These are phyloP conservation scores for Pogonus chalceus DNA, from an alignment of 1,140 invertebrate genomes.

Conservation along the genomic window DNA sequence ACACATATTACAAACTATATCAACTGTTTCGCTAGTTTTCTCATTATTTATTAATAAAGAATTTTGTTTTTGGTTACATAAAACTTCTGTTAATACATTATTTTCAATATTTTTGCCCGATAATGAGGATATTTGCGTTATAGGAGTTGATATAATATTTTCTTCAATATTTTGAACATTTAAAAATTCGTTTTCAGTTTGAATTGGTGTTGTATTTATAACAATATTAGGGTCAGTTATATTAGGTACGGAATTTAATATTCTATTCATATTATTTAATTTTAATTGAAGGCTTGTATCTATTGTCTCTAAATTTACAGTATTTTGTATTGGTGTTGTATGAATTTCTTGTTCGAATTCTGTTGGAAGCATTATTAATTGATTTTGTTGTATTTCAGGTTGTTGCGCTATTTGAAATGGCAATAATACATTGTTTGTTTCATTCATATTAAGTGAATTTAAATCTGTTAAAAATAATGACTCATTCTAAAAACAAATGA, in stretches of 20 bases:
- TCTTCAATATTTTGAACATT: background rate
- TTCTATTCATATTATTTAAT: background rate
- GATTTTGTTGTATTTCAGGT: background rate
- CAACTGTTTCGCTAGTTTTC: background rate
- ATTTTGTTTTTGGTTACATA: background rate
- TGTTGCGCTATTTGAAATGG: background rate
- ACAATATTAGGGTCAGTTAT: background rate
- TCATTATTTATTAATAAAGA: background rate
- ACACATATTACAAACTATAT: background rate
- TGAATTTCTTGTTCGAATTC: background rate
- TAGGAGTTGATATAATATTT: no score
- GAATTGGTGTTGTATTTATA: background rate
- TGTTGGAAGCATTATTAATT: background rate
- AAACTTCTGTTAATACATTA: background rate
- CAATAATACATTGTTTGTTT: background rate
- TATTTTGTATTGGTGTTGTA: background rate
- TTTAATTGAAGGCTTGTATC: background rate
- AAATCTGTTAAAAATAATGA: background rate
- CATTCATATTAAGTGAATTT: constrained; percentile 1
- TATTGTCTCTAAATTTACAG: background rate
- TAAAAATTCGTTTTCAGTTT: background rate
- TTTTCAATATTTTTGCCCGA: background rate
- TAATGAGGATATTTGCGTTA: background rate
- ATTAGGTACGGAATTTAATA: background rate
- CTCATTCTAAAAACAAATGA: background rate